A percentile compares a stretch with the other conserved stretches of the same genome.
phyloP scores from a whole-genome alignment of 2,797 vertebrate genomes.

The Odontamblyopus lacepedii region DNA sequence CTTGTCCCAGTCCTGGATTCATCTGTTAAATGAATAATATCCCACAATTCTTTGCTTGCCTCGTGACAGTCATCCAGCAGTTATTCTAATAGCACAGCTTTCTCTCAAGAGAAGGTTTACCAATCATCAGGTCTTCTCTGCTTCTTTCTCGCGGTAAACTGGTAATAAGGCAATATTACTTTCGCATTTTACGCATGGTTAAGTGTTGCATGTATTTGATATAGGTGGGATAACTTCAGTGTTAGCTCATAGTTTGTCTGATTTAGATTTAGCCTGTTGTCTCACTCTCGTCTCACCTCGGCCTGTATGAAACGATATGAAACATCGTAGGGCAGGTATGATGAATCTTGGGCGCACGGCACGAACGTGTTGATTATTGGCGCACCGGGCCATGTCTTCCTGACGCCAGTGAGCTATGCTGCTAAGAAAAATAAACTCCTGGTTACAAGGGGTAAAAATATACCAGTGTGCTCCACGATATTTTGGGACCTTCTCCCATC shows the following conservation, averaged over 20 bases:
- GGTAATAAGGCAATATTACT: not conserved
- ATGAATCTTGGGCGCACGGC: slow-evolving; percentile 15
- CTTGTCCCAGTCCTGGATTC: not conserved
- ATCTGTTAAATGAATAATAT: slow-evolving; percentile 22
- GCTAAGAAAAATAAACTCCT: slow-evolving; percentile 48
- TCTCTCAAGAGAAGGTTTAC: not conserved
- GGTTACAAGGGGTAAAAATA: slow-evolving; percentile 78
- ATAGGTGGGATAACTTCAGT: not conserved
- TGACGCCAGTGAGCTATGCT: slow-evolving; percentile 33
- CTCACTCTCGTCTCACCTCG: slow-evolving; percentile 15
- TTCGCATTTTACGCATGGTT: not conserved
- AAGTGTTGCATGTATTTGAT: not conserved
- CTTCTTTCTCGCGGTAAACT: not conserved
- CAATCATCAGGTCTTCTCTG: not conserved
- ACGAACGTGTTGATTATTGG: slow-evolving; percentile 28
- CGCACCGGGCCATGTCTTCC: slow-evolving; percentile 2
- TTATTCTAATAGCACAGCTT: slow-evolving; percentile 13
- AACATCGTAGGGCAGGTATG: slow-evolving; percentile 11
- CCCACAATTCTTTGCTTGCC: slow-evolving; percentile 23
- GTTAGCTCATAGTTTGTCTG: not conserved
- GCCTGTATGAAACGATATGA: slow-evolving; percentile 18
- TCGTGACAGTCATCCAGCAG: slow-evolving; percentile 55
- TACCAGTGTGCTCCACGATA: slow-evolving; percentile 67
- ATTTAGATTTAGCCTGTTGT: not conserved
- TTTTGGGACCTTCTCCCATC: slow-evolving; percentile 69